These are phyloP conservation scores for Alectura lathami DNA, from an alignment of 2,113 vertebrate genomes.

Conservation along the genomic window DNA sequence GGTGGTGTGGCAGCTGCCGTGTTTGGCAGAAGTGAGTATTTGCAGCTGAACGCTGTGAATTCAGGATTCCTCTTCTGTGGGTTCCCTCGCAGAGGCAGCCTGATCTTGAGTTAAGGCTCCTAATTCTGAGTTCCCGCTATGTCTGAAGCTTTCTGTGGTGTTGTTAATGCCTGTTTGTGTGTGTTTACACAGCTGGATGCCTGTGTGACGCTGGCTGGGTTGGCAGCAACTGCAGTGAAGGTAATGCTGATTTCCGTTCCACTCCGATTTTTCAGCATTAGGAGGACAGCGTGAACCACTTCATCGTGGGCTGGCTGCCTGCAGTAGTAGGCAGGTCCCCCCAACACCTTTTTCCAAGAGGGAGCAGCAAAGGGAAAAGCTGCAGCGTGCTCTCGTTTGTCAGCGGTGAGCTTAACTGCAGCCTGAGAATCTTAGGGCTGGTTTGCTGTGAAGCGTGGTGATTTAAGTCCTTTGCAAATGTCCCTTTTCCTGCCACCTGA, in stretches of 20 bases:
- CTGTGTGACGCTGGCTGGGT: conserved; percentile 90
- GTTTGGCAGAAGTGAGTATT: background rate
- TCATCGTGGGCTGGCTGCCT: background rate
- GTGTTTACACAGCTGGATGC: conserved; percentile 84
- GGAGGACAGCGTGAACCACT: fast-evolving
- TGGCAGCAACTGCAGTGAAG: conserved; percentile 85
- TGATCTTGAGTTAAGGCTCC: background rate
- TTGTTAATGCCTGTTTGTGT: background rate
- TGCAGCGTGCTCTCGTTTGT: fast-evolving
- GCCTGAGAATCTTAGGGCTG: fast-evolving
- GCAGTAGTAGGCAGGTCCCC: background rate
- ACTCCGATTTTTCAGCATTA: background rate
- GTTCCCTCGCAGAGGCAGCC: background rate
- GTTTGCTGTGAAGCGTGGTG: background rate
- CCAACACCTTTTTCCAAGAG: background rate
- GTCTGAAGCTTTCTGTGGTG: no score
- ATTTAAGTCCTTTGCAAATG: background rate
- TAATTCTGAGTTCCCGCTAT: background rate
- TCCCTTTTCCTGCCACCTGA: background rate
- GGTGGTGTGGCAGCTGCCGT: background rate
- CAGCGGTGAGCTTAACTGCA: background rate
- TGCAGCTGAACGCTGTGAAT: background rate
- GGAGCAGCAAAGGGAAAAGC: background rate
- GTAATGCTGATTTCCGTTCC: conserved; percentile 63
- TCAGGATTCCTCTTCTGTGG: background rate